Base-by-base conservation (phyloP, 2,113 vertebrate species). In the Oncorhynchus clarkii region DNA sequence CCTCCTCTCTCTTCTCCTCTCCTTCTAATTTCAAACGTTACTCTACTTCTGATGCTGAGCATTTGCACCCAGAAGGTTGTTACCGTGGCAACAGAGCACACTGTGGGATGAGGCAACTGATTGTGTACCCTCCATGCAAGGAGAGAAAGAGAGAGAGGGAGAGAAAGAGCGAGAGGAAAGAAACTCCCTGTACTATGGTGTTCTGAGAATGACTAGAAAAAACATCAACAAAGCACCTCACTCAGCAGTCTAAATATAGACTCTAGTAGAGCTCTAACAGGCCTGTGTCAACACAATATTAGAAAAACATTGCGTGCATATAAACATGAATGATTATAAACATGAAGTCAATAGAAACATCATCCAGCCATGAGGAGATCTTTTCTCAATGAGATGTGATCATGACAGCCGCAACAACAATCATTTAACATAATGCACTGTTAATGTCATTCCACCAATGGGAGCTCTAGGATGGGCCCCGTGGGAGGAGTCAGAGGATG, bases 1-100 rank as follows among this genome's bases (percentile, higher is more conserved):
- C 27, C 8, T 11, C 39, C 9, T 34, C 31, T 31, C 29, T 29
- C 45, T 73, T 39, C 45, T 73, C 74, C 74, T 87, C 72, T 74
- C 79, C 83, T 82, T 87, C 79, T 84, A 78, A 85, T 84, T 87
- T 85, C 75, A 80, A 82, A 82, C 83, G 77, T 64, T 87, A 84
- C 80, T 87, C 84, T 82, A 85, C 81, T 85, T 85, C 76, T 70
- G 79, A 75, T 71, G 73, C 78, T 85, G 86, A 87, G 79, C 80
- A 73, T 85, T 71, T 76, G 82, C 81, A 64, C 82, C 82, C 72
- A 70, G 74, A 84, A 86, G 85, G 80, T 82, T 86, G 86, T 87
- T 87, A 82, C 86, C 80, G 78, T 80, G 82, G 84, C 73, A 85
- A 87, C 86, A 26, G 78, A 49, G 29, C 72, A 60, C 74, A 76